phyloP scores from a whole-genome alignment of 1,140 invertebrate species.

The Tetramorium simillimum region DNA sequence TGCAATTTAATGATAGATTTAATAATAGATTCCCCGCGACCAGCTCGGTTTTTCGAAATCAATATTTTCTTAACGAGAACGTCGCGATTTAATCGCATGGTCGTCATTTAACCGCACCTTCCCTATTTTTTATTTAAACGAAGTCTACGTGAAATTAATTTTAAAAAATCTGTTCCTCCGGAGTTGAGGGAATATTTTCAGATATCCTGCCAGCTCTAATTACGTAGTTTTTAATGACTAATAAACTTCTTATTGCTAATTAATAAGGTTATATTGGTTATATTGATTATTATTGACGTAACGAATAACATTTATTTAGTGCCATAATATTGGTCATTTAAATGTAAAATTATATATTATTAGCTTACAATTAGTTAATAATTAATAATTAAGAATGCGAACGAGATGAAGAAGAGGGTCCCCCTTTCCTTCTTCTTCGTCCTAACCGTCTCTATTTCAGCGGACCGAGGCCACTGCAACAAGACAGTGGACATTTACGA shows the following conservation, averaged over 20 bases:
- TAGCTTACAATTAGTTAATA: neutral
- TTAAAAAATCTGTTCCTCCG: neutral
- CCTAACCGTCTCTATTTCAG: constrained; percentile 79
- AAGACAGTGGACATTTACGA: constrained; percentile 97
- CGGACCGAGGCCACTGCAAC: constrained; percentile 93
- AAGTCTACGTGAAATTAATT: neutral
- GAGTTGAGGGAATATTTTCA: neutral
- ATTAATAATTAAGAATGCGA: neutral
- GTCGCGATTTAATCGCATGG: neutral
- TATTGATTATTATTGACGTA: neutral
- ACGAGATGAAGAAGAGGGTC: neutral
- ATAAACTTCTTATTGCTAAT: neutral
- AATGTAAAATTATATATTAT: neutral
- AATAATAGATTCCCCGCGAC: neutral
- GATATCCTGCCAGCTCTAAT: neutral
- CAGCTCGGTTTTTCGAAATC: neutral
- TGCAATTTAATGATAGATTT: neutral
- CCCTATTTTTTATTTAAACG: neutral
- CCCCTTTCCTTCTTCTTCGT: neutral
- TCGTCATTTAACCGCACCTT: neutral
- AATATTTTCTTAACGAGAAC: neutral
- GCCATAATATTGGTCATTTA: neutral
- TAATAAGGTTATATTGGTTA: neutral
- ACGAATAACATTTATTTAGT: neutral
- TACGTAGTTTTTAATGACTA: neutral